Conservation (phyloP, 2,888 invertebrate species). For the Catocala nupta region DNA sequence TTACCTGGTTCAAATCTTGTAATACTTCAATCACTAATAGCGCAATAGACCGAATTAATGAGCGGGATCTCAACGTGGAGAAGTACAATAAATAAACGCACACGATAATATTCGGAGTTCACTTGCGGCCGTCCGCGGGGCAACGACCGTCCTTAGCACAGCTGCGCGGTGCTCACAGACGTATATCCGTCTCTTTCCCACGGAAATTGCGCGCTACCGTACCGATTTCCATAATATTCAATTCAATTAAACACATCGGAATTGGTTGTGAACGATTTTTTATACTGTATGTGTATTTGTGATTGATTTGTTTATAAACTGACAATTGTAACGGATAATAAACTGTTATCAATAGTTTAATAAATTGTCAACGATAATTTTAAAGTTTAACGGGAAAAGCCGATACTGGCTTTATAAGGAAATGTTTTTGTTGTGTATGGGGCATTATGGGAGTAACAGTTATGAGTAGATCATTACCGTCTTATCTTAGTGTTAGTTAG, state of each 20-base stretch:
- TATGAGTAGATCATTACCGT: too few species aligned
- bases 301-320: conserved; percentile 45
- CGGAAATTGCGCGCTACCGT: conserved; percentile 68
- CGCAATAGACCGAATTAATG: conserved; percentile 55
- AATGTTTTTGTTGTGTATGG: too few species aligned
- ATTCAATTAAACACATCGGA: conserved; percentile 56
- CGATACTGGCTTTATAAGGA: too few species aligned
- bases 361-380: too few species aligned
- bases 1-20: conserved; percentile 48
- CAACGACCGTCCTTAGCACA: conserved; percentile 87
- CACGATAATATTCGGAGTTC: conserved; percentile 84
- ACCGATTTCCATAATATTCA: conserved; percentile 59
- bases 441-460: too few species aligned
- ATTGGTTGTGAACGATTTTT: conserved; percentile 47
- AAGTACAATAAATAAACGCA: conserved; percentile 69
- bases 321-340: conserved; percentile 24
- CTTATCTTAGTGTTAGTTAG: too few species aligned
- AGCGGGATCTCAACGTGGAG: conserved; percentile 52
- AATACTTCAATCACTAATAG: conserved; percentile 46
- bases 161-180: conserved; percentile 74
- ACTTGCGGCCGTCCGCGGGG: conserved; percentile 82
- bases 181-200: conserved; percentile 71
- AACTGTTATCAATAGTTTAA: conserved; percentile 5
- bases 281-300: conserved; percentile 40
- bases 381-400: too few species aligned